phyloP scores from a whole-genome alignment of 2,888 invertebrate species.

The Formica aserva region DNA sequence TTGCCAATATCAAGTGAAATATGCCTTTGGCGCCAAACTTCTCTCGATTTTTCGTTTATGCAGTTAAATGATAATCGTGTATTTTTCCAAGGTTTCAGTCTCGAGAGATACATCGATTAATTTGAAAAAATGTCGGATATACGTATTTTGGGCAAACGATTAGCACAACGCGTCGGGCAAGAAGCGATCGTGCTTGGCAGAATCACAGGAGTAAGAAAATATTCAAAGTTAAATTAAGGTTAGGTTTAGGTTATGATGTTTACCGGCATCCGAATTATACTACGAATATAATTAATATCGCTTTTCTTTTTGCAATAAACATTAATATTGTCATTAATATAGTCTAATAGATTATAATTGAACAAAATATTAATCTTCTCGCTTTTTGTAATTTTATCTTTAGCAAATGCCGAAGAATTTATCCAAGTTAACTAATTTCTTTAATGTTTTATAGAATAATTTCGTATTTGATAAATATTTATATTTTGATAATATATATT shows the following conservation, averaged over 20 bases:
- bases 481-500: background rate
- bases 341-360: background rate
- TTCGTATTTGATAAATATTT: background rate
- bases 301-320: background rate
- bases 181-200: conserved; percentile 79
- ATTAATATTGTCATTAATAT: background rate
- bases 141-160: conserved; percentile 77
- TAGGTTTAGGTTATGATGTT: background rate
- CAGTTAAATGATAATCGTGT: background rate
- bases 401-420: background rate
- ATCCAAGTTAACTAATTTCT: background rate
- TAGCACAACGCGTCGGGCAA: conserved; percentile 76
- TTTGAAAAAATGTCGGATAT: conserved; percentile 54
- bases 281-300: background rate
- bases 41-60: background rate
- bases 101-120: background rate
- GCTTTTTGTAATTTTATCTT: background rate
- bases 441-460: background rate
- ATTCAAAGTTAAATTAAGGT: background rate
- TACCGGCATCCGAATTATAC: no score
- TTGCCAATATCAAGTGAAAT: no score
- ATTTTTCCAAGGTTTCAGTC: background rate
- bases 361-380: background rate
- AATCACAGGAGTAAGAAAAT: conserved; percentile 75
- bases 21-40: background rate